Percentiles rank a stretch among this genome's conserved stretches.
These are phyloP conservation scores for Zapus hudsonius DNA, from an alignment of 2,113 vertebrate species.

Conservation along the genomic window DNA sequence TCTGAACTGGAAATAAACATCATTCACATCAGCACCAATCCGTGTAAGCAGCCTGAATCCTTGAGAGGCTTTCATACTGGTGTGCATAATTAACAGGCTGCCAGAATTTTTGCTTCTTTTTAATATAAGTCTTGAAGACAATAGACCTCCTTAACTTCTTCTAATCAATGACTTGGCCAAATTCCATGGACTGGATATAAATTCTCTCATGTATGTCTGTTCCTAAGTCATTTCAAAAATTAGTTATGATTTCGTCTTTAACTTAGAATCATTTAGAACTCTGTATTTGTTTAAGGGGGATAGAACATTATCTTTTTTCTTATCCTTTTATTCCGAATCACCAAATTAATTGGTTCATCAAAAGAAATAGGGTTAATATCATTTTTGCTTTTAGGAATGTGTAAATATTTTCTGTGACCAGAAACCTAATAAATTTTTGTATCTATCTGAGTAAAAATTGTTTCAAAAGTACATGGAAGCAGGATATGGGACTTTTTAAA, in stretches of 20 bases:
- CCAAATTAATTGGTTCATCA: neutral
- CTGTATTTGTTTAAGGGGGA: neutral
- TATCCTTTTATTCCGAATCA: neutral
- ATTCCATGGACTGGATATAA: neutral
- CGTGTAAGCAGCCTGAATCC: neutral
- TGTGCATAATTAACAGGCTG: neutral
- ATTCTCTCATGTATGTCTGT: neutral
- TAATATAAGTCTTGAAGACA: neutral
- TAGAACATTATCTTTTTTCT: neutral
- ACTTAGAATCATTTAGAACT: neutral
- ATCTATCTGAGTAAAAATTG: neutral
- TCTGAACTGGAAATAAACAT: neutral
- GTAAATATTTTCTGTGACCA: neutral
- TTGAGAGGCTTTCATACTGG: too few relatives aligned
- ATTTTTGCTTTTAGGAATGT: neutral
- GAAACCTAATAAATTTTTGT: neutral
- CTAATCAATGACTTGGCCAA: neutral
- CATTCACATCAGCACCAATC: neutral
- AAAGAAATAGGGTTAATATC: neutral
- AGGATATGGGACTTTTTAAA: neutral
- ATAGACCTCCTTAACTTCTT: neutral
- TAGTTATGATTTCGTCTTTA: neutral
- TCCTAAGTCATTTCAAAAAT: constrained; percentile 5
- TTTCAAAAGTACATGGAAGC: neutral
- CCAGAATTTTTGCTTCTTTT: neutral